A percentile compares a stretch with the other conserved stretches of the same genome.
These are phyloP conservation scores for Diorhabda carinulata DNA, from an alignment of 1,140 invertebrate genomes.

Conservation along the genomic window DNA sequence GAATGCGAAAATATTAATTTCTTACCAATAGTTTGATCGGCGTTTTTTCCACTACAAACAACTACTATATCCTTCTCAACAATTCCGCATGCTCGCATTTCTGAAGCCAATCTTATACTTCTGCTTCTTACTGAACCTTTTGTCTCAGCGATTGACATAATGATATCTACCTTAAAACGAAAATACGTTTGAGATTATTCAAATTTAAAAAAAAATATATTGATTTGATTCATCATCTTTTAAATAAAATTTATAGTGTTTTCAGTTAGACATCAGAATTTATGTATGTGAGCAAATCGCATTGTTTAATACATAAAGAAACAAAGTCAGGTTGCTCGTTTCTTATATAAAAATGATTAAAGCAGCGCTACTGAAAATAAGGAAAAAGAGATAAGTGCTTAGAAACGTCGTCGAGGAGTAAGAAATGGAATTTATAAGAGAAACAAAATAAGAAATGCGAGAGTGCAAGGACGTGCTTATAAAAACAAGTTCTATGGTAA, in stretches of 20 bases:
- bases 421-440: too few relatives aligned
- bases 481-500: too few relatives aligned
- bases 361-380: too few relatives aligned
- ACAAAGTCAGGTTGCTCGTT: too few relatives aligned
- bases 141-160: slow-evolving; percentile 32
- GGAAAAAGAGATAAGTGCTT: too few relatives aligned
- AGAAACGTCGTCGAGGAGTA: too few relatives aligned
- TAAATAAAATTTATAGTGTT: neutral
- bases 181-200: neutral
- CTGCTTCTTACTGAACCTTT: slow-evolving; percentile 32
- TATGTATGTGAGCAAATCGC: neutral
- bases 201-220: too few relatives aligned
- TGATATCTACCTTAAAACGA: slow-evolving; percentile 33
- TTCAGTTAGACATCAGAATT: neutral
- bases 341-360: too few relatives aligned
- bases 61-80: slow-evolving; percentile 33
- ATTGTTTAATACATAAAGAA: neutral
- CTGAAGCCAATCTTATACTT: slow-evolving; percentile 30
- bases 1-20: neutral
- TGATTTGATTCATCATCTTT: neutral
- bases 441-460: too few relatives aligned
- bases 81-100: slow-evolving; percentile 26
- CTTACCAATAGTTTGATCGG: slow-evolving; percentile 32
- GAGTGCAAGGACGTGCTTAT: too few relatives aligned
- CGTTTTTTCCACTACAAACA: slow-evolving; percentile 31